Evolutionary conservation across 2,113 vertebrate species (phyloP).

Genomic region (Prunella fulvescens): DNA sequence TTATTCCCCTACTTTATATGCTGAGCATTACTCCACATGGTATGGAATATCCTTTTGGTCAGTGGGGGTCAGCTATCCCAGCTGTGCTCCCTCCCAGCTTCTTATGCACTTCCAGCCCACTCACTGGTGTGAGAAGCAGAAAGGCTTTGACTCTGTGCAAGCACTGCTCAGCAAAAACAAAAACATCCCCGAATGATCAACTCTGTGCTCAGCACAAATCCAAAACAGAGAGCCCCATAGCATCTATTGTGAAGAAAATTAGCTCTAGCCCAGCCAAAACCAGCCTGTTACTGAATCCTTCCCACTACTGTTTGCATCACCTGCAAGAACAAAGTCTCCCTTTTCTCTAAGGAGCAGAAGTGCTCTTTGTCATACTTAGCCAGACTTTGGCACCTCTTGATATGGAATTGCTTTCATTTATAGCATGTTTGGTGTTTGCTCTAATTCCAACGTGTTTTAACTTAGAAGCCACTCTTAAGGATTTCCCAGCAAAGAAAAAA

Average conservation of each 20-base stretch:
- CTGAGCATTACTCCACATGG: neutral
- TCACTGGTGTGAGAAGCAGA: neutral
- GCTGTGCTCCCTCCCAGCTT: neutral
- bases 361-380: neutral
- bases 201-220: neutral
- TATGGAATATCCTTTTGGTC: neutral
- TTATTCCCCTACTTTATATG: neutral
- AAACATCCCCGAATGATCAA: neutral
- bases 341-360: neutral
- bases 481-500: neutral
- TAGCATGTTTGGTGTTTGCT: neutral
- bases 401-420: neutral
- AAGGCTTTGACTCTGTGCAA: neutral
- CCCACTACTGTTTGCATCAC: neutral
- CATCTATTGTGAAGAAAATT: neutral
- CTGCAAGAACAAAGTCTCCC: neutral
- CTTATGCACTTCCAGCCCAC: neutral
- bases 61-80: neutral
- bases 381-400: neutral
- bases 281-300: neutral
- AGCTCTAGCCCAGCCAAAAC: neutral
- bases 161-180: neutral
- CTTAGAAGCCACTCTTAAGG: neutral
- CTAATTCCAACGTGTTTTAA: neutral
- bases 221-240: neutral